Conservation (phyloP, 2,888 invertebrate genomes). For the Rotaria socialis region DNA sequence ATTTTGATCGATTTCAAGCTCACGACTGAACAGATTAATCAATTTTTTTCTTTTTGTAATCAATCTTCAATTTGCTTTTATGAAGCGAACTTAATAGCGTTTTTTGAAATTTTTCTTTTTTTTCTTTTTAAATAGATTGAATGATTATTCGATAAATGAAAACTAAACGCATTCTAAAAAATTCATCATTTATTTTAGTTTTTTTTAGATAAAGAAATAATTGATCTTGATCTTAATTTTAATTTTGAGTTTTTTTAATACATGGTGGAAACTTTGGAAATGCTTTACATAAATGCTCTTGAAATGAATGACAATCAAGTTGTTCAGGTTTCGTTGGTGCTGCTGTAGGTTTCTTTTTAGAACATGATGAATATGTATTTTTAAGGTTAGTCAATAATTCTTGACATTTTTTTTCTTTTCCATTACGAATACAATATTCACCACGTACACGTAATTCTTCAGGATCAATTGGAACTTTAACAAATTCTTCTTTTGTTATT, state of each 20-base stretch:
- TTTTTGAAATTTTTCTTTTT: no score
- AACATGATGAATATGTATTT: neutral
- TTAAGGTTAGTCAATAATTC: neutral
- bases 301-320: conserved; percentile 3
- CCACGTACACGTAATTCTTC: neutral
- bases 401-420: neutral
- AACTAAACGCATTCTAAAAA: no score
- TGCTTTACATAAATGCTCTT: neutral
- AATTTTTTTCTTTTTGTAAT: no score
- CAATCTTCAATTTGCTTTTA: no score
- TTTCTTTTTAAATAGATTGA: no score
- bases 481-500: neutral
- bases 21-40: no score
- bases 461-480: neutral
- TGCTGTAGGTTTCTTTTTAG: neutral
- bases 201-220: no score
- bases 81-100: no score
- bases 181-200: no score
- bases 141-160: no score
- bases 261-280: conserved; percentile 2
- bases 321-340: neutral
- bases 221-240: neutral
- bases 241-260: neutral
- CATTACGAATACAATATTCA: neutral
- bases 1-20: no score